Conservation (phyloP, 2,113 vertebrate species). For the Onychostruthus taczanowskii region DNA sequence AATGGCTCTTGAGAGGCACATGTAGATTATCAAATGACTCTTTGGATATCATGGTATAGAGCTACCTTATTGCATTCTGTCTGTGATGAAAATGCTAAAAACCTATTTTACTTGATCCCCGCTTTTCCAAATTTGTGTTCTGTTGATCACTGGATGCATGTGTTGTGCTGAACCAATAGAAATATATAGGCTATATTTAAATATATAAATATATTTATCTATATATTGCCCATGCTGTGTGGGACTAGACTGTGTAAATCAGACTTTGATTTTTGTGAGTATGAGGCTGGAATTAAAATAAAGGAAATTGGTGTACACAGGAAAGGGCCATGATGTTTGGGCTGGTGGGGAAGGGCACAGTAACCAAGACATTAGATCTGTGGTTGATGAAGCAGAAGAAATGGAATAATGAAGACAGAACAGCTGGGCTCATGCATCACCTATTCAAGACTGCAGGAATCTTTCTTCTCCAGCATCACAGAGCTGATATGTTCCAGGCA, state of each 20-base stretch:
- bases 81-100: neutral
- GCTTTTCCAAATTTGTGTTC: neutral
- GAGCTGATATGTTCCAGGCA: neutral
- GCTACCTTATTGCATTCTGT: neutral
- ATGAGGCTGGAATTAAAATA: neutral
- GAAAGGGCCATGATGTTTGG: neutral
- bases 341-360: neutral
- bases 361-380: neutral
- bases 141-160: neutral
- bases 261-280: neutral
- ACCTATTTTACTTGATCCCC: neutral
- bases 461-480: neutral
- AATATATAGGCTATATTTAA: too few relatives aligned
- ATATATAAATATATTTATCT: too few relatives aligned
- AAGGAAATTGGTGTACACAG: neutral
- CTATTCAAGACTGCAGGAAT: neutral
- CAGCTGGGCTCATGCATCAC: accelerated
- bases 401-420: neutral
- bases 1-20: neutral
- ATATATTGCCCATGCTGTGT: neutral
- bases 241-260: neutral
- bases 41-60: neutral
- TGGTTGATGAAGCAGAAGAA: neutral
- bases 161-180: neutral
- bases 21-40: neutral